Evolutionary conservation across 2,888 invertebrate genomes (phyloP).

Genomic region (Andrena chrysosceles): DNA sequence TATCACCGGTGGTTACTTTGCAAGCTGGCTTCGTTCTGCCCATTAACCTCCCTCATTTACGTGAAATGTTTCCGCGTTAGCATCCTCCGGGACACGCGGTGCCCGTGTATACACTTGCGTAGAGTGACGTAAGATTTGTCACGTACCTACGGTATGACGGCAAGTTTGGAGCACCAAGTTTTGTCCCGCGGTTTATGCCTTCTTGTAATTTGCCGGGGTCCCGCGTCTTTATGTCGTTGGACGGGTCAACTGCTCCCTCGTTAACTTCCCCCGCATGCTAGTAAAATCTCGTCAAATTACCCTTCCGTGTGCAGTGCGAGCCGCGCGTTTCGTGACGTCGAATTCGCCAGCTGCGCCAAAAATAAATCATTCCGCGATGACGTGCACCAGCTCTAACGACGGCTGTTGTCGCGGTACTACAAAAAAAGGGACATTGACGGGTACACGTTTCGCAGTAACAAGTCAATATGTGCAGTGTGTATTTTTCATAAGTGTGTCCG

Average conservation of each 20-base stretch:
- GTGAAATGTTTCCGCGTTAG: slow-evolving; percentile 60
- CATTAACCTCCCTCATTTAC: slow-evolving; percentile 59
- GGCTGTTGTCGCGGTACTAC: slow-evolving; percentile 10
- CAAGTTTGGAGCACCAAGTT: slow-evolving; percentile 65
- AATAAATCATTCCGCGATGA: slow-evolving; percentile 46
- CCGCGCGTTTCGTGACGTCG: slow-evolving; percentile 6
- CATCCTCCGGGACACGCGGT: slow-evolving; percentile 22
- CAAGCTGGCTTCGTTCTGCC: slow-evolving; percentile 55
- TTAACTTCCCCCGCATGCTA: slow-evolving; percentile 61
- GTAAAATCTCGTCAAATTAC: slow-evolving; percentile 61
- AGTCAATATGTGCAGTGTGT: not conserved
- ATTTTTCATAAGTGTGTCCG: not conserved
- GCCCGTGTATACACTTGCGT: slow-evolving; percentile 45
- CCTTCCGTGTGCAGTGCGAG: slow-evolving; percentile 22
- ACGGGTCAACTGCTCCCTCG: slow-evolving; percentile 67
- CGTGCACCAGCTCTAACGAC: not conserved
- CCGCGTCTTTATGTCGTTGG: slow-evolving; percentile 64
- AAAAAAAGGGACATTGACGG: slow-evolving; percentile 14
- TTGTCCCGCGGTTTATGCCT: slow-evolving; percentile 63
- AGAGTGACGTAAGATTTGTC: slow-evolving; percentile 69
- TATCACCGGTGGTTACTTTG: slow-evolving; percentile 44
- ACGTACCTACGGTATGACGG: slow-evolving; percentile 57
- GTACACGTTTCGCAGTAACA: not conserved
- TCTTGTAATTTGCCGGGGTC: slow-evolving; percentile 63
- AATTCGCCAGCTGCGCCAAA: slow-evolving; percentile 51